Conservation (phyloP, 2,797 vertebrate species). For the Rhinoraja longicauda region DNA sequence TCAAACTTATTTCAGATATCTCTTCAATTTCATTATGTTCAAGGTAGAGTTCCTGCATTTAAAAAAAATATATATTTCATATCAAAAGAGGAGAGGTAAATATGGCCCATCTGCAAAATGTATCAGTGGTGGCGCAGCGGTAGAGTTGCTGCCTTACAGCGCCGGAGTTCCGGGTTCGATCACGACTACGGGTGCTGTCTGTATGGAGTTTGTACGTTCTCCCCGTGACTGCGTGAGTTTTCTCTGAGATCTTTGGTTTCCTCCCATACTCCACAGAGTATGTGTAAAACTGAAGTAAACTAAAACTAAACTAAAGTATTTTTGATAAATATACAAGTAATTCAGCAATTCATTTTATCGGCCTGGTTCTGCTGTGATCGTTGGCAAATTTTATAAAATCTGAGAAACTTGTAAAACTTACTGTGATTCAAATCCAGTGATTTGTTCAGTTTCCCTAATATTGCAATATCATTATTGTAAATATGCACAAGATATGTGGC, state of each 20-base stretch:
- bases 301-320: too few relatives aligned
- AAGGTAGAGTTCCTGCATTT: slow-evolving; percentile 79
- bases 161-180: too few relatives aligned
- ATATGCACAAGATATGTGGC: background rate
- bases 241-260: too few relatives aligned
- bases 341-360: background rate
- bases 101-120: background rate
- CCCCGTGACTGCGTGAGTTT: too few relatives aligned
- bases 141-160: too few relatives aligned
- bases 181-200: too few relatives aligned
- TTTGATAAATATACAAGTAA: background rate
- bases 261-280: too few relatives aligned
- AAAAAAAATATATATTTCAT: background rate
- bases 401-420: background rate
- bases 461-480: background rate
- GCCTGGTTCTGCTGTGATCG: background rate
- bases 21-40: slow-evolving; percentile 94
- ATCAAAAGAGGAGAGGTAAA: background rate
- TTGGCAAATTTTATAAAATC: background rate
- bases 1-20: slow-evolving; percentile 83
- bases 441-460: background rate
- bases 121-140: background rate
- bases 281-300: too few relatives aligned
- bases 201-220: too few relatives aligned
- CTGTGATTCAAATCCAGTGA: background rate